Base-by-base conservation (phyloP, 2,113 vertebrate species). In the Pteronura brasiliensis region DNA sequence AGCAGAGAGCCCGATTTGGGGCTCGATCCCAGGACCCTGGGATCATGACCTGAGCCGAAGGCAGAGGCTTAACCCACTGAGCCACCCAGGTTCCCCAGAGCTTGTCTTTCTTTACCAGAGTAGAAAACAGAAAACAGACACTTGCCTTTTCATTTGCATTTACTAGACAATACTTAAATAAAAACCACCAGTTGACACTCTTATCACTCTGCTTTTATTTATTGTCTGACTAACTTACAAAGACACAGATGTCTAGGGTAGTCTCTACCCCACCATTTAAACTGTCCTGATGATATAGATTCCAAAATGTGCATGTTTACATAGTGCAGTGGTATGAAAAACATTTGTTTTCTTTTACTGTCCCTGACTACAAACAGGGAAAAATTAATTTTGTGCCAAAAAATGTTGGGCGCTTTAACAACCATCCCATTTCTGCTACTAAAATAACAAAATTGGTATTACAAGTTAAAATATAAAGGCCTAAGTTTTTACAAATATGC, bases 121-220 rank as follows among this genome's bases (percentile, higher is more conserved):
- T 74, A 86, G 94, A 86, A 47, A 93, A 88, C 55, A 63, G 55
- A 94, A 84, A 98, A 96, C 95, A 98, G 89, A 89, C 4, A 0
- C 29, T 96, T 83, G 27, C 49, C 97, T 96, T 97, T 97, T 91
- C 86, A 85, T 96, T 84, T 86, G 97, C 86, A 97, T 95, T 5
- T 82, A 94, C 96, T 34, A 97, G 84, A 96, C 88, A 80, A 93
- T 55, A 67, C 49, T 96, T 91, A 92, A 83, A 92, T 85, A 97
- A 98, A 97, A 97, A 88, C n/a, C 94, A 95, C 97, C 72, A 93
- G 57, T 65, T 89, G 88, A 98, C 88, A 97, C 95, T 67, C 8
- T 95, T 92, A 90, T 97, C 74, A 92, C 80, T 98, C 79, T 93
- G 23, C 69, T 98, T 98, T 98, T 98, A 98, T 98, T 98, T 98